A percentile compares a stretch with the other conserved stretches of the same genome.
phyloP scores from a whole-genome alignment of 1,140 invertebrate species.

The Agrilus planipennis region DNA sequence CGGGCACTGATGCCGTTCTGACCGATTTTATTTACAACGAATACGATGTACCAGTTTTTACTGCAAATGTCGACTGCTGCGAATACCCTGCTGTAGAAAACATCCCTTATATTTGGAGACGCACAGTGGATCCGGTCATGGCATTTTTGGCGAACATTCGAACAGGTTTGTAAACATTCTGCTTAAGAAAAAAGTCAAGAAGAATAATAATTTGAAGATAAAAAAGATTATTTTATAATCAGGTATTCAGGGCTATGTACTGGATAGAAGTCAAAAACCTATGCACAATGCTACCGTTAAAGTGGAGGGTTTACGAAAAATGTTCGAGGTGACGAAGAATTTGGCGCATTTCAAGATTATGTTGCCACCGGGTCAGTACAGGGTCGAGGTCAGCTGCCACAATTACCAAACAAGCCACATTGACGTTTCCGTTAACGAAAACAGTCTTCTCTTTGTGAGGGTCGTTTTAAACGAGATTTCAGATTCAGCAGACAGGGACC shows the following conservation, averaged over 20 bases:
- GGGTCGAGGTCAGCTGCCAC: slow-evolving; percentile 43
- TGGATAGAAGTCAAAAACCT: slow-evolving; percentile 45
- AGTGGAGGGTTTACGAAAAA: slow-evolving; percentile 42
- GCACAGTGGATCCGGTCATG: slow-evolving; percentile 58
- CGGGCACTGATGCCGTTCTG: slow-evolving; percentile 29
- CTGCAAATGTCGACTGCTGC: slow-evolving; percentile 57
- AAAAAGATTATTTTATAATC: slow-evolving; percentile 19
- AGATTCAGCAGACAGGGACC: too few relatives aligned
- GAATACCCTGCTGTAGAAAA: slow-evolving; percentile 55
- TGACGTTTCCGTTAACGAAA: slow-evolving; percentile 20
- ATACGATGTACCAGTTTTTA: slow-evolving; percentile 44
- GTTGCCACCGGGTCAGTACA: slow-evolving; percentile 50
- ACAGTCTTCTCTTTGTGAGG: too few relatives aligned
- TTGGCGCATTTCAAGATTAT: slow-evolving; percentile 56
- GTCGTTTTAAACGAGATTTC: too few relatives aligned
- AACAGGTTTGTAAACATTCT: slow-evolving; percentile 43
- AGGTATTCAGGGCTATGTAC: slow-evolving; percentile 63
- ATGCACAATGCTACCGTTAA: slow-evolving; percentile 58
- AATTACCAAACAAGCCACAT: slow-evolving; percentile 40
- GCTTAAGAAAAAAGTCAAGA: too few relatives aligned
- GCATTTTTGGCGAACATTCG: slow-evolving; percentile 43
- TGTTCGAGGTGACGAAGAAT: slow-evolving; percentile 51
- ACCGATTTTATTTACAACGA: slow-evolving; percentile 44
- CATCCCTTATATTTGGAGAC: slow-evolving; percentile 61
- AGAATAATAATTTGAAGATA: too few relatives aligned